Base-by-base conservation (phyloP, 2,113 vertebrate species). In the Nesogale talazaci region DNA sequence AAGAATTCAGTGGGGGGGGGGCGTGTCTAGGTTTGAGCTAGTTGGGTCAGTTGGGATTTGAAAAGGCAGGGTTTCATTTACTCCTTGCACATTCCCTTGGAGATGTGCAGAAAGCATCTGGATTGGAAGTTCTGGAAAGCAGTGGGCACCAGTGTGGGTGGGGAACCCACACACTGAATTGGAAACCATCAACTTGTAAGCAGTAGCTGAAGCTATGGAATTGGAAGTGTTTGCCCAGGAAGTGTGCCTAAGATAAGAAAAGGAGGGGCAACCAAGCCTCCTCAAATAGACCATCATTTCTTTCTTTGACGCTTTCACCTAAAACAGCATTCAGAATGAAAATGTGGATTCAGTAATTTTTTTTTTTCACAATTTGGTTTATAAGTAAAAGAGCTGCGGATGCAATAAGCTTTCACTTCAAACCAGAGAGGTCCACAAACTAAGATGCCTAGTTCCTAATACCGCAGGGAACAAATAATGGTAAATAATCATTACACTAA, bases 401-500 rank as follows among this genome's bases (percentile, higher is more conserved):
- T 75, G 34, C 34, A 83, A 40, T n/a, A 67, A 34, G 27, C n/a
- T 92, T 94, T 29, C 0, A 15, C 63, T 91, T 93, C 86, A 42
- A 59, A 90, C 34, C 72, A 86, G 59, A 88, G 57, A 34, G 8
- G 3, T 79, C 56, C 76, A 59, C 34, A 22, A 93, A 92, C 75
- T n/a, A 46, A 91, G 38, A 70, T 59, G 22, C 23, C 22, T 67
- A 42, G 23, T 27, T 46, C 11, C 25, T 9, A 76, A 63, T 82
- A 91, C 29, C 87, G 61, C 88, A 93, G 22, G 70, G 57, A 61
- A 69, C 6, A 52, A 83, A 34, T 2, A 81, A 77, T 42, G 70
- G 63, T 91, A 88, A 70, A n/a, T 72, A 67, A 74, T 83, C 23
- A 29, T 63, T 89, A 34, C 74, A 83, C 59, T 67, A 78, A 75